phyloP scores from a whole-genome alignment of 2,113 vertebrate species.

The Planiliza haematocheilus region DNA sequence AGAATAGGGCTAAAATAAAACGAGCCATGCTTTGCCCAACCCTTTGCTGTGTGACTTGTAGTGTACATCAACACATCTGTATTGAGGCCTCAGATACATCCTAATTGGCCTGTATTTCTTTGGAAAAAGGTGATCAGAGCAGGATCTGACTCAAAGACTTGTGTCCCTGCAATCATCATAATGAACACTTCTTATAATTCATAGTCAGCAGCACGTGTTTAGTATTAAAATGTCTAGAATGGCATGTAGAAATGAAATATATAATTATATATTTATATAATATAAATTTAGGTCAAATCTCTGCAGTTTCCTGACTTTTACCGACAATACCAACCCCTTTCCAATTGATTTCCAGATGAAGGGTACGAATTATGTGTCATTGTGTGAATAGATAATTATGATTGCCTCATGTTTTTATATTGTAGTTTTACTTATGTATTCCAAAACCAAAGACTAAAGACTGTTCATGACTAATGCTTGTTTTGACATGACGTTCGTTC shows the following conservation, averaged over 20 bases:
- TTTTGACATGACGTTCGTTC: not conserved
- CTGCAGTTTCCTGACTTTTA: conserved; percentile 21
- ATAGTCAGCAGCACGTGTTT: not conserved
- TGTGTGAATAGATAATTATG: conserved; percentile 22
- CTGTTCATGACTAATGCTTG: not conserved
- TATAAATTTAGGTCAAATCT: conserved; percentile 29
- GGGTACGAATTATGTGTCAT: not conserved
- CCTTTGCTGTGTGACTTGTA: too few species aligned
- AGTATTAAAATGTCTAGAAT: not conserved
- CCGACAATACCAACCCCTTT: not conserved
- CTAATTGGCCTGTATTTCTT: too few species aligned
- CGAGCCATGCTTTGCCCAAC: too few species aligned
- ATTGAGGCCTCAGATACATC: too few species aligned
- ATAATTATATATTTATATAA: too few species aligned
- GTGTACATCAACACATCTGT: too few species aligned
- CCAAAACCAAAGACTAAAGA: not conserved
- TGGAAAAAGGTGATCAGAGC: too few species aligned
- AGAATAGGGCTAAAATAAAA: too few species aligned
- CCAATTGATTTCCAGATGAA: not conserved
- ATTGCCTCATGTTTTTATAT: conserved; percentile 2
- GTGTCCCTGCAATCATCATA: too few species aligned
- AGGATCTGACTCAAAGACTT: too few species aligned
- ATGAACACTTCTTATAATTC: too few species aligned
- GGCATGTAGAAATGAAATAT: not conserved
- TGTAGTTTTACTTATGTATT: not conserved